Base-by-base conservation (phyloP, 2,797 vertebrate genomes). In the Morus bassanus region DNA sequence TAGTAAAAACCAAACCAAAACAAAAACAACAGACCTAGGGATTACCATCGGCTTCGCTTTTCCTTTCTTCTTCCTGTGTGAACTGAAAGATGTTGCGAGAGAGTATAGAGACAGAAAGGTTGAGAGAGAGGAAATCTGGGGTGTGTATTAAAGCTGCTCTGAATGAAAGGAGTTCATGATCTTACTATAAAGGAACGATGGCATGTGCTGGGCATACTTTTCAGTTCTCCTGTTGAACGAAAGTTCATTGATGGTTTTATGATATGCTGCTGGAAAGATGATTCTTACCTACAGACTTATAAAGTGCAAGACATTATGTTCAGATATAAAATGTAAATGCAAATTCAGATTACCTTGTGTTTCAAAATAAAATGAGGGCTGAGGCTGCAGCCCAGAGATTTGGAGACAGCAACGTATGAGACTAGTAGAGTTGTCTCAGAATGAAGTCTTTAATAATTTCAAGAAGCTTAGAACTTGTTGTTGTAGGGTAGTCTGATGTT, bases 371-470 rank as follows among this genome's bases (percentile, higher is more conserved):
- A 91, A 35, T 22, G 11, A 53, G 88, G 16, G 23, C 41, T 39
- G 23, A 80, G 41, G 22, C 54, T 35, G 37, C 50, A 43, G 23
- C 39, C n/a, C 23, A 12, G 53, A 53, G n/a, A 46, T 72, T 28
- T 53, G 56, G 19, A 39, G 15, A 31, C 12, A 25, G 12, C 17
- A 68, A 4, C 0, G 0, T 68, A 3, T 6, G 13, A 41, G 46
- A 33, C 14, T 70, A 35, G 10, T 61, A 39, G 11, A 37, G 24
- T 67, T 69, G 10, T 76, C 56, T 79, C 45, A 69, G 14, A 50
- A 54, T 23, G 2, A 60, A 73, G 21, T 27, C 28, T 78, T 70
- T 14, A 57, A 15, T 51, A 61, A n/a, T 67, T 78, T 63, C 41
- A 35, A 46, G 50, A 72, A 46, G 30, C 22, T 45, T 21, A n/a